These are phyloP conservation scores for Numenius phaeopus DNA, from an alignment of 2,797 vertebrate species.

Conservation along the genomic window DNA sequence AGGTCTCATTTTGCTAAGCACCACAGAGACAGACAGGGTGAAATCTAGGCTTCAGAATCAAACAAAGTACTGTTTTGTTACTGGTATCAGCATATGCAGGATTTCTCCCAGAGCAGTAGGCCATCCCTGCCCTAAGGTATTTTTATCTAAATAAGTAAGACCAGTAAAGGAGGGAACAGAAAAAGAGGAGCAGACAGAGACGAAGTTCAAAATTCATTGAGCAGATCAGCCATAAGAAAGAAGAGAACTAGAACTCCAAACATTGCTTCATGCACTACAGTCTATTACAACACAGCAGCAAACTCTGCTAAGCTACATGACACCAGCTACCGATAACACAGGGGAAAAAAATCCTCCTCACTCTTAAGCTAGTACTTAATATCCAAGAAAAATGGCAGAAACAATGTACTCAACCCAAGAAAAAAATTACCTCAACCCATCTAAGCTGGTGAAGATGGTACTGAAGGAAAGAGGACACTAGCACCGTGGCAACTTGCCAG, in stretches of 20 bases:
- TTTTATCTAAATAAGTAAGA: not conserved
- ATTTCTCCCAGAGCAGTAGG: not conserved
- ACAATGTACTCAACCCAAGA: not conserved
- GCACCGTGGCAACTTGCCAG: not conserved
- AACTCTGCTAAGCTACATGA: not conserved
- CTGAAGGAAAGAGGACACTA: not conserved
- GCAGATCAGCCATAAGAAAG: not conserved
- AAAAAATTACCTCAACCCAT: not conserved
- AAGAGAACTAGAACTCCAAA: not conserved
- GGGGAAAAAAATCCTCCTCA: not conserved
- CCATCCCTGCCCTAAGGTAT: not conserved
- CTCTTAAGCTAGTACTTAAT: not conserved
- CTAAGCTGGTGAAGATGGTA: not conserved
- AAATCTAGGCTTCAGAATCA: not conserved
- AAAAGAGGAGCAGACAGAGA: not conserved
- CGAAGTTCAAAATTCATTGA: not conserved
- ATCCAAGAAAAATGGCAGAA: not conserved
- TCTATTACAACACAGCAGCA: rapidly evolving
- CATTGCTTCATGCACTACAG: not conserved
- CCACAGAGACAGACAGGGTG: not conserved
- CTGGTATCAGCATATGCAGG: not conserved
- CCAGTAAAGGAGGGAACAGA: not conserved
- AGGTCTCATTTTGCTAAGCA: not conserved
- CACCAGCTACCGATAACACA: not conserved
- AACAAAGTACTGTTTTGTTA: not conserved